Conservation (phyloP, 2,888 invertebrate species). For the Drosophila macrospina region DNA sequence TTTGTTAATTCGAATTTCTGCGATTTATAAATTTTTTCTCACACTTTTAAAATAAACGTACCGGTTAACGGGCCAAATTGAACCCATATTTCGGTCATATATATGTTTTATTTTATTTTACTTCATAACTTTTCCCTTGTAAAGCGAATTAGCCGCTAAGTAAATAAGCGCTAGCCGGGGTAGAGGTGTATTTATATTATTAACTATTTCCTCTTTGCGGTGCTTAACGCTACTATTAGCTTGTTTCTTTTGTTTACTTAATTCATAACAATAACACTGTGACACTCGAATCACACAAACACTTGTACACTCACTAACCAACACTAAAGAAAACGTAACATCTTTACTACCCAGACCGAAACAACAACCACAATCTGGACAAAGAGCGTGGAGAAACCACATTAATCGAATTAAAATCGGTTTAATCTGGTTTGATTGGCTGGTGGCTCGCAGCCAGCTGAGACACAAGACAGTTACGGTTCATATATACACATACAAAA, state of each 20-base stretch:
- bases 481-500: slow-evolving; percentile 21
- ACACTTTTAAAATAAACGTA: not conserved
- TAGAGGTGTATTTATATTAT: slow-evolving; percentile 4
- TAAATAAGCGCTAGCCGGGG: no score
- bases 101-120: no score
- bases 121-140: no score
- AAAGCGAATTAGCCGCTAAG: no score
- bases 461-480: slow-evolving; percentile 44
- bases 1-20: slow-evolving; percentile 21
- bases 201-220: slow-evolving; percentile 33
- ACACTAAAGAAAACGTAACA: slow-evolving; percentile 41
- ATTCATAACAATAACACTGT: slow-evolving; percentile 49
- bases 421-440: slow-evolving; percentile 82
- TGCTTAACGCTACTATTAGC: slow-evolving; percentile 56
- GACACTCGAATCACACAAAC: slow-evolving; percentile 36
- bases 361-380: slow-evolving; percentile 42
- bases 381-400: slow-evolving; percentile 73
- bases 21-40: slow-evolving; percentile 11
- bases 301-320: slow-evolving; percentile 27
- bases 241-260: slow-evolving; percentile 64
- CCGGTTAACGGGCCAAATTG: no score
- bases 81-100: no score
- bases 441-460: slow-evolving; percentile 40
- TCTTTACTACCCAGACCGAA: slow-evolving; percentile 57
- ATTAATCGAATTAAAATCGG: slow-evolving; percentile 83